Percentiles rank a stretch among this genome's conserved stretches.
Conservation (phyloP, 2,888 invertebrate genomes). For the Eupithecia vulgata region DNA sequence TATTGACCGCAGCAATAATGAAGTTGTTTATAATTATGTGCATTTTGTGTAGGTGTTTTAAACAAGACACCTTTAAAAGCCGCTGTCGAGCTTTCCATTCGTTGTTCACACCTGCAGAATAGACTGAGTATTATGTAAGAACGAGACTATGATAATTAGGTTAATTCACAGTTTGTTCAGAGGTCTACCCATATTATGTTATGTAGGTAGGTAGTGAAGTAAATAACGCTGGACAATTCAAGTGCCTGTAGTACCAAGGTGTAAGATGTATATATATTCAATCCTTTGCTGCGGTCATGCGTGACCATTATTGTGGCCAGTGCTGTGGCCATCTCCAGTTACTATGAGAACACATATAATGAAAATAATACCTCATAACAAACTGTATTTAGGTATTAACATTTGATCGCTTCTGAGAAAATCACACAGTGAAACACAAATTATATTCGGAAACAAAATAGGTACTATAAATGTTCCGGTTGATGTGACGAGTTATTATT, state of each 20-base stretch:
- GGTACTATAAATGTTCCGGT: neutral
- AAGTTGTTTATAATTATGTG: conserved; percentile 35
- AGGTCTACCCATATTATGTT: neutral
- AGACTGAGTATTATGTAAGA: conserved; percentile 11
- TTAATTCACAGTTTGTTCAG: neutral
- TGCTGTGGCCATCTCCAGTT: conserved; percentile 53
- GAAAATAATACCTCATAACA: conserved; percentile 50
- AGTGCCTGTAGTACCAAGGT: too few relatives aligned
- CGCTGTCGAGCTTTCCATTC: conserved; percentile 19
- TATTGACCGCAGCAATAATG: conserved; percentile 37
- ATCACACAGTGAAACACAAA: conserved; percentile 5
- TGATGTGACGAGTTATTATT: neutral
- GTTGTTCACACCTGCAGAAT: conserved; percentile 23
- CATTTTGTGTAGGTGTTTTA: conserved; percentile 34
- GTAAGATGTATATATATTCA: conserved; percentile 29
- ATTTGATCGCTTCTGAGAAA: conserved; percentile 48
- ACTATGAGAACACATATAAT: conserved; percentile 61
- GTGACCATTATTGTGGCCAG: conserved; percentile 48
- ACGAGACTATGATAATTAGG: neutral
- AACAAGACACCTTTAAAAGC: conserved; percentile 16
- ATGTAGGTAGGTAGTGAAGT: too few relatives aligned
- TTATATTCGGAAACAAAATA: neutral
- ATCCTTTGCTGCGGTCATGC: conserved; percentile 48
- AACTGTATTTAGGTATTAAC: conserved; percentile 12
- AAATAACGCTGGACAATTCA: too few relatives aligned